Percentiles rank a stretch among this genome's conserved stretches.
These are phyloP conservation scores for Tenthredo notha DNA, from an alignment of 2,888 invertebrate genomes.

Conservation along the genomic window DNA sequence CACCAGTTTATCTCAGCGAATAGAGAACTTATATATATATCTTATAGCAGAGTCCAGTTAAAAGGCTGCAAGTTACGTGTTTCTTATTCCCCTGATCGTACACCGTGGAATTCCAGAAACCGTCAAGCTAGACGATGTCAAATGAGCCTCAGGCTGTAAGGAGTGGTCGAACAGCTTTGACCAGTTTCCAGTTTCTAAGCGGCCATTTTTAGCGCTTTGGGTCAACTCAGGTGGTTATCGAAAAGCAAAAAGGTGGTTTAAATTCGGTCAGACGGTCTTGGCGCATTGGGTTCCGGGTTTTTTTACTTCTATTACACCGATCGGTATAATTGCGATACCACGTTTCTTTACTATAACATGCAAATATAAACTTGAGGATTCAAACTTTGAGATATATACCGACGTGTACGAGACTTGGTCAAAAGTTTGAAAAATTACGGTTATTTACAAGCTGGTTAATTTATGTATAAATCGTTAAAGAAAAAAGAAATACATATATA, in stretches of 20 bases:
- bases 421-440: not conserved
- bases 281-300: not conserved
- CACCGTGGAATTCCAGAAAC: not conserved
- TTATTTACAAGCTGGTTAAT: not conserved
- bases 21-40: not conserved
- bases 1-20: not conserved
- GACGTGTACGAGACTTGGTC: not conserved
- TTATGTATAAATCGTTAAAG: not conserved
- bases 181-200: slow-evolving; percentile 46
- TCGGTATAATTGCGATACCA: not conserved
- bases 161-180: slow-evolving; percentile 38
- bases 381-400: not conserved
- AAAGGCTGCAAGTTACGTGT: not conserved
- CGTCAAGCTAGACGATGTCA: slow-evolving; percentile 27
- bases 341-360: not conserved
- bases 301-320: not conserved
- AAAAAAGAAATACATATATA: not conserved
- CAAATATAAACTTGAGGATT: not conserved
- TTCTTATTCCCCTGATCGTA: slow-evolving; percentile 4
- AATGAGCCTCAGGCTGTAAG: slow-evolving; percentile 16
- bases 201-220: slow-evolving; percentile 34
- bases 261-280: not conserved
- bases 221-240: slow-evolving; percentile 20
- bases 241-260: not conserved
- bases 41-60: not conserved